These are phyloP conservation scores for Tenualosa ilisha DNA, from an alignment of 2,797 vertebrate genomes.

Conservation along the genomic window DNA sequence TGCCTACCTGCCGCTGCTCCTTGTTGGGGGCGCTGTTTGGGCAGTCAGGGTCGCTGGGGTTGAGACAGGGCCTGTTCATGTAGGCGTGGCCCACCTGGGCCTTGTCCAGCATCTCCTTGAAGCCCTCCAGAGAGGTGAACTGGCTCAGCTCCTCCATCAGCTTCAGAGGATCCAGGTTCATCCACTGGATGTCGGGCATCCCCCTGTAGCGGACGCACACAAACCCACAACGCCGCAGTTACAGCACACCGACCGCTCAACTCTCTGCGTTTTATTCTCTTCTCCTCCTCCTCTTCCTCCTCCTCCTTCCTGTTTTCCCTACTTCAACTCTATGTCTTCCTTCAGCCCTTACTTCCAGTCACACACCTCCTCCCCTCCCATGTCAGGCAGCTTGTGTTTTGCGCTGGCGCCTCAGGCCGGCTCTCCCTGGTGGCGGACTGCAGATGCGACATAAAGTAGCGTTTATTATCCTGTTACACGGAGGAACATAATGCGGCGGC, in stretches of 20 bases:
- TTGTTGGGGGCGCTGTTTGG: slow-evolving; percentile 91
- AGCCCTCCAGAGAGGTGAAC: slow-evolving; percentile 92
- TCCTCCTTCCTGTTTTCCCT: too few species aligned
- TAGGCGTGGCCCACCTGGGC: slow-evolving; percentile 95
- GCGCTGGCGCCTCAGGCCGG: slow-evolving; percentile 26
- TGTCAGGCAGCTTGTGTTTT: slow-evolving; percentile 33
- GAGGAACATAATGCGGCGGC: slow-evolving; percentile 79
- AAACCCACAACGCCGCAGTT: background rate
- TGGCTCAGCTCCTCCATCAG: slow-evolving; percentile 94
- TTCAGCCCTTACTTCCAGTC: background rate
- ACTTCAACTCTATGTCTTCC: background rate
- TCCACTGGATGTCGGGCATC: slow-evolving; percentile 96
- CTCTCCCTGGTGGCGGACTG: slow-evolving; percentile 55
- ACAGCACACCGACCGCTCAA: background rate
- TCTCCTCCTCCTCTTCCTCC: background rate
- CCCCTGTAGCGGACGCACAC: slow-evolving; percentile 73
- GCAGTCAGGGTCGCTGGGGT: slow-evolving; percentile 87
- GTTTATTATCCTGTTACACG: slow-evolving; percentile 93
- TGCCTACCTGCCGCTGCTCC: slow-evolving; percentile 83
- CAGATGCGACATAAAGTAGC: slow-evolving; percentile 85
- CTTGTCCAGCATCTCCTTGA: slow-evolving; percentile 95
- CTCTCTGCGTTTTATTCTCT: background rate
- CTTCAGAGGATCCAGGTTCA: slow-evolving; percentile 94
- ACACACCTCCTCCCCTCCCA: background rate
- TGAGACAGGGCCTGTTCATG: slow-evolving; percentile 92